These are phyloP conservation scores for Microcebus ravelobensis DNA, from an alignment of 2,113 vertebrate genomes.

Conservation along the genomic window DNA sequence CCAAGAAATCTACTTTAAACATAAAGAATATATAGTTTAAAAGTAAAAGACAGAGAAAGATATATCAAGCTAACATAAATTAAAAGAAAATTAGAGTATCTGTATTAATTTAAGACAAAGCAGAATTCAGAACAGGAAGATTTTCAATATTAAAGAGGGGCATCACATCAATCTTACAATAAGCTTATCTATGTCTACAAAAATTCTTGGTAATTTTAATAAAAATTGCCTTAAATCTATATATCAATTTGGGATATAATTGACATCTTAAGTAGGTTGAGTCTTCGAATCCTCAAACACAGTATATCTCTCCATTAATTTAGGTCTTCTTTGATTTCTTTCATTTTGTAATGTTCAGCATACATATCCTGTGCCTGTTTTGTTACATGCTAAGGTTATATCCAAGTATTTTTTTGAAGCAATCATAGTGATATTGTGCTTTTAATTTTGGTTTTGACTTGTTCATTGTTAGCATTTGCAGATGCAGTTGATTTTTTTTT, in stretches of 20 bases:
- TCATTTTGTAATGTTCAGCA: background rate
- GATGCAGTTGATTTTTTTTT: too few relatives aligned
- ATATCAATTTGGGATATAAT: background rate
- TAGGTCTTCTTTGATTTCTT: background rate
- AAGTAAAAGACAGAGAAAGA: background rate
- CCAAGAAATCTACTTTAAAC: too few relatives aligned
- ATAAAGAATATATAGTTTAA: too few relatives aligned
- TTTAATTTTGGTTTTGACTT: background rate
- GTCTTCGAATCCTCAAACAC: background rate
- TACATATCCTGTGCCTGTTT: background rate
- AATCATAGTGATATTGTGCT: background rate
- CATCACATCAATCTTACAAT: background rate
- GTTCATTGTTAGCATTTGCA: background rate
- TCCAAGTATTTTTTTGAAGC: background rate
- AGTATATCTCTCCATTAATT: background rate
- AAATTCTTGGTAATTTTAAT: background rate
- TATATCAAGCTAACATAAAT: background rate
- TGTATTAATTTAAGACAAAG: background rate
- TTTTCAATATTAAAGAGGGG: background rate
- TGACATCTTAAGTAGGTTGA: background rate
- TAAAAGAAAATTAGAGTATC: background rate
- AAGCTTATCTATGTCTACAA: background rate
- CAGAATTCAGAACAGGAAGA: background rate
- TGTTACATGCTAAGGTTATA: background rate
- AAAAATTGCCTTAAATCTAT: background rate